A percentile compares a stretch with the other conserved stretches of the same genome.
phyloP scores from a whole-genome alignment of 1,140 invertebrate genomes.

The Pseudoatta argentina region DNA sequence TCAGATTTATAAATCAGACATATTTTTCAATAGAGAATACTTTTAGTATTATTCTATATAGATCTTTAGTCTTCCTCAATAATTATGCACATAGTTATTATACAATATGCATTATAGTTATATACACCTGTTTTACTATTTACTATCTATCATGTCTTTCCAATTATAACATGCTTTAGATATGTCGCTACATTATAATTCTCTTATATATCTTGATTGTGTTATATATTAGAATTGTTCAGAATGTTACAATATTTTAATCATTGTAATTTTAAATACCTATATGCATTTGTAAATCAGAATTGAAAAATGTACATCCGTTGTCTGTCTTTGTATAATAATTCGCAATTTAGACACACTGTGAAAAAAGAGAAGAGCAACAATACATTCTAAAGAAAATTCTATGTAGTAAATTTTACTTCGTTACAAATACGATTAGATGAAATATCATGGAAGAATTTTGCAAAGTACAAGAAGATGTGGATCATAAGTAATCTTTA shows the following conservation, averaged over 20 bases:
- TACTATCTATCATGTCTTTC: background rate
- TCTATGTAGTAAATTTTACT: background rate
- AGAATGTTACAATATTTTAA: background rate
- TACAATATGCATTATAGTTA: background rate
- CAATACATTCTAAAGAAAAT: background rate
- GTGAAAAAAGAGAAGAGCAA: background rate
- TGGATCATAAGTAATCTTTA: background rate
- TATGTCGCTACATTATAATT: background rate
- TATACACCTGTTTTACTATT: background rate
- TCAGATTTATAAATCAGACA: background rate
- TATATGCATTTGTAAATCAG: background rate
- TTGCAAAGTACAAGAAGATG: background rate
- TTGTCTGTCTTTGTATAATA: background rate
- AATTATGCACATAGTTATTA: background rate
- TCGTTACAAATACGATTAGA: background rate
- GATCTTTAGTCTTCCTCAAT: background rate
- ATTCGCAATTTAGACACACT: background rate
- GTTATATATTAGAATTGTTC: background rate
- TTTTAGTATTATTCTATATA: conserved; percentile 3
- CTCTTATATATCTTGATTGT: background rate
- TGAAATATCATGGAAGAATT: background rate
- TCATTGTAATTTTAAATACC: conserved; percentile 3
- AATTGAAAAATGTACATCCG: background rate
- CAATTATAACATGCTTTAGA: background rate
- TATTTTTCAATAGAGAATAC: background rate